Conservation (phyloP, 2,113 vertebrate genomes). For the Tiliqua scincoides region DNA sequence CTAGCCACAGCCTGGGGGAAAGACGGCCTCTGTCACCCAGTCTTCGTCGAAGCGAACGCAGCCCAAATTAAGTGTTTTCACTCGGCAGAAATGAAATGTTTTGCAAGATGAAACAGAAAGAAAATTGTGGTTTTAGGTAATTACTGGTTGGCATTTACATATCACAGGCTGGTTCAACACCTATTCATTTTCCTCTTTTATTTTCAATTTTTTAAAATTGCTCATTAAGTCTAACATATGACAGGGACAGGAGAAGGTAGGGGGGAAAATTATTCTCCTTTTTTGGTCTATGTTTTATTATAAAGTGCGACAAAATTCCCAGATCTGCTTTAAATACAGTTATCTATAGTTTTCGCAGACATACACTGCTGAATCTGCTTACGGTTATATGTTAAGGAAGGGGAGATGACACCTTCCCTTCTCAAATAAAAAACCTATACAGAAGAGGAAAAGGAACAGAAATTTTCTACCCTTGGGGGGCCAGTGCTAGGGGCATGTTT, state of each 20-base stretch:
- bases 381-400: slow-evolving; percentile 61
- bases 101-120: slow-evolving; percentile 86
- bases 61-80: slow-evolving; percentile 82
- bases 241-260: slow-evolving; percentile 72
- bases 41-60: slow-evolving; percentile 33
- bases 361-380: slow-evolving; percentile 46
- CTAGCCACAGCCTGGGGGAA: slow-evolving; percentile 62
- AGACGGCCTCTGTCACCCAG: slow-evolving; percentile 15
- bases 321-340: slow-evolving; percentile 72
- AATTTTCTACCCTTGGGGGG: too few relatives aligned
- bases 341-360: slow-evolving; percentile 71
- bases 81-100: slow-evolving; percentile 85
- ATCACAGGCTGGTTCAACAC: slow-evolving; percentile 87
- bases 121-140: slow-evolving; percentile 88
- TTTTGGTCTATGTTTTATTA: slow-evolving; percentile 33
- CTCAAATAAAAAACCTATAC: not conserved
- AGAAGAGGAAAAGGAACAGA: not conserved
- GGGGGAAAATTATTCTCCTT: slow-evolving; percentile 67
- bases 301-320: slow-evolving; percentile 71
- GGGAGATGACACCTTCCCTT: slow-evolving; percentile 11
- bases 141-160: slow-evolving; percentile 88
- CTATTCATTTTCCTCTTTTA: slow-evolving; percentile 88
- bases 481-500: not conserved
- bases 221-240: slow-evolving; percentile 85
- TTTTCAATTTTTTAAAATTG: slow-evolving; percentile 87